These are phyloP conservation scores for Aegypius monachus DNA, from an alignment of 2,113 vertebrate species.

Conservation along the genomic window DNA sequence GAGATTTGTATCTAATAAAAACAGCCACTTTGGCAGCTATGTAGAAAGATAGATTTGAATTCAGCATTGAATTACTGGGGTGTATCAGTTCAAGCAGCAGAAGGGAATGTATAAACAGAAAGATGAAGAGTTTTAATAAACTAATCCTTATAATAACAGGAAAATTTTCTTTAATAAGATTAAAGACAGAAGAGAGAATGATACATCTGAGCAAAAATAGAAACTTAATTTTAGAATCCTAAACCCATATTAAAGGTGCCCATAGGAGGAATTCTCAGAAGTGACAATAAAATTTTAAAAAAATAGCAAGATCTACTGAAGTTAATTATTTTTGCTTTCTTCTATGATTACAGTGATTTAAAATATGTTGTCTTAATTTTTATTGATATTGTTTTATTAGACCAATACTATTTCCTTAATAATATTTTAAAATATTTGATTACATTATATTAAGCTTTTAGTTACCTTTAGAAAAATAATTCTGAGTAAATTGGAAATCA, in stretches of 20 bases:
- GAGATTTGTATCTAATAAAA: not conserved
- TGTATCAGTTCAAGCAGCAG: not conserved
- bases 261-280: not conserved
- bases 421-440: not conserved
- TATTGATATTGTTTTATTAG: not conserved
- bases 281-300: not conserved
- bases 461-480: not conserved
- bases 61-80: not conserved
- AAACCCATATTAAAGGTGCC: not conserved
- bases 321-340: not conserved
- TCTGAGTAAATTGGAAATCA: not conserved
- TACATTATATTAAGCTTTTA: not conserved
- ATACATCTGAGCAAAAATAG: not conserved
- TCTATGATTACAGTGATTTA: not conserved
- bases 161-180: not conserved
- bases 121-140: constrained; percentile 12
- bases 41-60: not conserved
- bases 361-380: not conserved
- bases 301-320: not conserved
- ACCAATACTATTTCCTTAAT: not conserved
- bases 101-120: not conserved
- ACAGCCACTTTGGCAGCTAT: not conserved
- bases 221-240: not conserved
- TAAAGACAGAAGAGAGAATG: not conserved
- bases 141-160: not conserved